Evolutionary conservation across 2,888 invertebrate species (phyloP), one percentile per base, ranked within the genome.

Genomic region (Chrysotoxum bicinctum): DNA sequence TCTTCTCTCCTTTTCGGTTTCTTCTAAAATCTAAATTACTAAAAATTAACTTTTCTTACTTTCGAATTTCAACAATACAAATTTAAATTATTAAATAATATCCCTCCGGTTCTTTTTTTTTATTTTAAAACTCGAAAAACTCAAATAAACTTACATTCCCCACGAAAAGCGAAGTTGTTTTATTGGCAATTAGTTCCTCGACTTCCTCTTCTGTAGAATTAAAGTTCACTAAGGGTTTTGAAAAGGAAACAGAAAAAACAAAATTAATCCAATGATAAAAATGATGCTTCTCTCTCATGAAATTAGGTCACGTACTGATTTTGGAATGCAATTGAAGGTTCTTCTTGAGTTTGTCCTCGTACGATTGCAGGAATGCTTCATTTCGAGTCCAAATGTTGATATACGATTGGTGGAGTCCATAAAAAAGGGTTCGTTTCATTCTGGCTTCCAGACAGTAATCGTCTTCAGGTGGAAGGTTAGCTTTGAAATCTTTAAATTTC

Each of bases 201-300:
- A 92, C 91, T 88, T 92, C 92, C 81, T 92, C 92, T 78, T 92
- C 92, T 32, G 90, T 92, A 68, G 91, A 89, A 75, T 91, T 90
- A 79, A 89, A 89, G 80, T 91, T 91, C 73, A 92, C 92, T 92
- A 19, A 45, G 23, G 60, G 21, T 58, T 58, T 35, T 60, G 23
- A 23, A 86, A 60, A 40, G 40, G 43, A 43, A 72, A 60, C 21
- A 4, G 66, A 35, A 40, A 58, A 68, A 32, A 62, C 8, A 48
- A 48, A 66, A 19, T 35, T 8, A 73, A 62, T 60, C 1, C 19
- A 73, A 56, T 62, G 16, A 60, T 37, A 48, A 45, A 70, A 21
- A 68, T 23, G 43, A 66, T 76, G 16, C 35, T 56, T 60, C 10
- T n/a, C 8, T n/a, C n/a, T 35, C 4, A 30, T 56, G 16, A n/a